A percentile compares a stretch with the other conserved stretches of the same genome.
Conservation (phyloP, 1,140 invertebrate genomes). For the Schmidtea mediterranea region DNA sequence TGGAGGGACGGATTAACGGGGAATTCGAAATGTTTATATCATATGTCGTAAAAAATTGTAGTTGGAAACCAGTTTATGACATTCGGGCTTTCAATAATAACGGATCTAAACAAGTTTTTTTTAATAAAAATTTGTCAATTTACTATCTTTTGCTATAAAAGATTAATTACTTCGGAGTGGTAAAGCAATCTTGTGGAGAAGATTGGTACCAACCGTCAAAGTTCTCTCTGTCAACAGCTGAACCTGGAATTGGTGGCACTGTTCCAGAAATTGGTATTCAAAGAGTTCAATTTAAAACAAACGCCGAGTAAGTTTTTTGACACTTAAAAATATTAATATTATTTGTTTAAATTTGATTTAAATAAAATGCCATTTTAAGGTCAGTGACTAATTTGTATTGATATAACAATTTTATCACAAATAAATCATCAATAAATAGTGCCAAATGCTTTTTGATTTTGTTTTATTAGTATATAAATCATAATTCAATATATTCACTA, state of each 20-base stretch:
- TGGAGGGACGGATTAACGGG: conserved; percentile 13
- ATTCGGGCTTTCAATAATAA: conserved; percentile 19
- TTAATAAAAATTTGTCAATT: background rate
- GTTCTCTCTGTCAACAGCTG: conserved; percentile 24
- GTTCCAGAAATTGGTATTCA: conserved; percentile 20
- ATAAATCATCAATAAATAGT: too few relatives aligned
- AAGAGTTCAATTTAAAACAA: conserved; percentile 12
- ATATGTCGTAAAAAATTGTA: conserved; percentile 20
- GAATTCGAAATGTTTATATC: conserved; percentile 15
- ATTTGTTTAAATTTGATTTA: too few relatives aligned
- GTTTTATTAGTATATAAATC: too few relatives aligned
- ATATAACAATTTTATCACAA: too few relatives aligned
- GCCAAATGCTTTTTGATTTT: too few relatives aligned
- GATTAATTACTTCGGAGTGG: conserved; percentile 27
- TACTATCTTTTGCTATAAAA: conserved; percentile 7
- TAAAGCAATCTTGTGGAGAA: conserved; percentile 27
- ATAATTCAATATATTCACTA: too few relatives aligned
- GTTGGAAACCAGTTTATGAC: conserved; percentile 24
- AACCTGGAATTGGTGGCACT: conserved; percentile 23
- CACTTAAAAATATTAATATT: too few relatives aligned
- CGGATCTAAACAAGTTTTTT: conserved; percentile 12
- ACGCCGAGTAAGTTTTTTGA: background rate
- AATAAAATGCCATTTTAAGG: too few relatives aligned
- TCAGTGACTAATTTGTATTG: too few relatives aligned
- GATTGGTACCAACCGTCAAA: conserved; percentile 25